Evolutionary conservation across 2,113 vertebrate genomes (phyloP).

Genomic region (Ictidomys tridecemlineatus): DNA sequence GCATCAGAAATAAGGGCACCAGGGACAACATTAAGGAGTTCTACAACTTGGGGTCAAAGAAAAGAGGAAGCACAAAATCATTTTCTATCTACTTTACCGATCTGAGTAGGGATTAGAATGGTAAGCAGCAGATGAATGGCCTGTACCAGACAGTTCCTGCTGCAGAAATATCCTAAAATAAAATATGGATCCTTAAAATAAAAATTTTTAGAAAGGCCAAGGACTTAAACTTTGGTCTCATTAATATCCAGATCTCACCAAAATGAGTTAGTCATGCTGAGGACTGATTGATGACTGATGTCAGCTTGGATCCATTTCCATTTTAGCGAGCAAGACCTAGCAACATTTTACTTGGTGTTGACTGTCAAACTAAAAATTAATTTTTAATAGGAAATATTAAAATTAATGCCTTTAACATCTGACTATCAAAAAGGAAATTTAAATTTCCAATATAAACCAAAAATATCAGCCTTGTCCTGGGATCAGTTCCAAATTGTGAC

Average conservation of each 20-base stretch:
- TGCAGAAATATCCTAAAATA: conserved; percentile 58
- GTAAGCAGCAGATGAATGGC: neutral
- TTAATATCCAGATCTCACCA: conserved; percentile 52
- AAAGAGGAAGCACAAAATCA: neutral
- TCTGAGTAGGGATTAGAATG: neutral
- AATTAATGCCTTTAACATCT: conserved; percentile 27
- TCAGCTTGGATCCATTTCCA: conserved; percentile 56
- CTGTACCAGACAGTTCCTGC: conserved; percentile 1
- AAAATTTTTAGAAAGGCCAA: conserved; percentile 58
- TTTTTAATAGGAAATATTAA: conserved; percentile 41
- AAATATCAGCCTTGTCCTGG: neutral
- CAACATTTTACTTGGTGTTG: conserved; percentile 14
- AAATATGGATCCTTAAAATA: conserved; percentile 60
- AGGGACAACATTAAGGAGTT: neutral
- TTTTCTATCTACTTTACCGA: neutral
- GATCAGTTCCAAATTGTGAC: neutral
- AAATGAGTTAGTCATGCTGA: conserved; percentile 47
- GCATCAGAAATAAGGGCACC: neutral
- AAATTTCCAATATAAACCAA: conserved; percentile 24
- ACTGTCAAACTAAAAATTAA: conserved; percentile 42
- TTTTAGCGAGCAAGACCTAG: conserved; percentile 19
- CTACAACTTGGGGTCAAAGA: neutral
- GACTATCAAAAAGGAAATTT: conserved; percentile 14
- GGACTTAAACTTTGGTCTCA: conserved; percentile 51
- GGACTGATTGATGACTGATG: conserved; percentile 37